Percentiles rank a stretch among this genome's conserved stretches.
These are phyloP conservation scores for Operophtera brumata DNA, from an alignment of 2,888 invertebrate genomes.

Conservation along the genomic window DNA sequence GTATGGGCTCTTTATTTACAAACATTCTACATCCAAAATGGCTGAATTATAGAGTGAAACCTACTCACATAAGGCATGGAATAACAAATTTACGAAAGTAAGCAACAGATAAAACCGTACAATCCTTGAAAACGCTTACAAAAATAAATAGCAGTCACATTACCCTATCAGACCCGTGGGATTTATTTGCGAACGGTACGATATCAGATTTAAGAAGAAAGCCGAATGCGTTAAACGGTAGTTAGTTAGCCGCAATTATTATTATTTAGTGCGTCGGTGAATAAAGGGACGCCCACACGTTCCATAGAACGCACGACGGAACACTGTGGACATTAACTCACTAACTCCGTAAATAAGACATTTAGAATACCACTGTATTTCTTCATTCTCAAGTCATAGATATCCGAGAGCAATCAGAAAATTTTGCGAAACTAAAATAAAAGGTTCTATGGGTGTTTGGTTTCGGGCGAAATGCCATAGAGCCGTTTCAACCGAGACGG, in stretches of 20 bases:
- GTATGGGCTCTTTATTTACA: no score
- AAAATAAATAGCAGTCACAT: constrained; percentile 19
- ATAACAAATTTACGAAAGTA: background rate
- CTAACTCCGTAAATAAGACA: no score
- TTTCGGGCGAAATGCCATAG: no score
- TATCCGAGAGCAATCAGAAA: no score
- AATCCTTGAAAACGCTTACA: background rate
- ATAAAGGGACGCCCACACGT: constrained; percentile 69
- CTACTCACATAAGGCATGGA: no score
- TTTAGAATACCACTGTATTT: no score
- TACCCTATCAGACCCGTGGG: constrained; percentile 26
- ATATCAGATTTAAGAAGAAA: constrained; percentile 74
- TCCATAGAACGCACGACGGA: constrained; percentile 31
- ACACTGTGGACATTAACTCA: constrained; percentile 37
- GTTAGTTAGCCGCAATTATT: constrained; percentile 77
- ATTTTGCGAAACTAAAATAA: no score
- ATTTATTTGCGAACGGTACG: constrained; percentile 34
- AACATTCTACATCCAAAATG: no score
- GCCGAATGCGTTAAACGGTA: constrained; percentile 76
- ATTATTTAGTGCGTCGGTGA: constrained; percentile 74
- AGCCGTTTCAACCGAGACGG: no score
- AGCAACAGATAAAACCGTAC: constrained; percentile 6
- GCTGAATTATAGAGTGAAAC: no score
- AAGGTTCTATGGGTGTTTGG: no score
- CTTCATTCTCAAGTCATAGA: no score